A percentile compares a stretch with the other conserved stretches of the same genome.
Evolutionary conservation across 2,113 vertebrate species (phyloP).

Genomic region (Gavia stellata): DNA sequence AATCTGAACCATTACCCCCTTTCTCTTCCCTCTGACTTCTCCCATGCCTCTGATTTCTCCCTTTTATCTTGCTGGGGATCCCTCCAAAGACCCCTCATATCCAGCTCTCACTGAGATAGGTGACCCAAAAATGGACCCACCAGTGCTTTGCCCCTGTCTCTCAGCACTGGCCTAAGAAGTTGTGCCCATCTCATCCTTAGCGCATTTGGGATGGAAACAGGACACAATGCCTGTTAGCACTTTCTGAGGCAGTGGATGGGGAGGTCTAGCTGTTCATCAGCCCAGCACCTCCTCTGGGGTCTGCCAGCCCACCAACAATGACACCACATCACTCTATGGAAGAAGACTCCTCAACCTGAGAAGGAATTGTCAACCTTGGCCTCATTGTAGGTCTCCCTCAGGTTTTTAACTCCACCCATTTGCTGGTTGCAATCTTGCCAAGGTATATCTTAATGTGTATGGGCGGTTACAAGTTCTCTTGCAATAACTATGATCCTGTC

Average conservation of each 20-base stretch:
- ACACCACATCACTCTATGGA: not conserved
- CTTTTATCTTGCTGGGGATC: not conserved
- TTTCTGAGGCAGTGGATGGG: not conserved
- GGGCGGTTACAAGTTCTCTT: not conserved
- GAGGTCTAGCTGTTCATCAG: not conserved
- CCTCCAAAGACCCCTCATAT: not conserved
- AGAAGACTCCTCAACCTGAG: not conserved
- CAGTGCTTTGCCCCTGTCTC: not conserved
- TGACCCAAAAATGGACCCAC: not conserved
- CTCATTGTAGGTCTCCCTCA: not conserved
- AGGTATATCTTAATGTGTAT: not conserved
- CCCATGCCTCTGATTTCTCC: not conserved
- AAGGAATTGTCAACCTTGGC: not conserved
- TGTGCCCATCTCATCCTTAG: not conserved
- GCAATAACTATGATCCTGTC: not conserved
- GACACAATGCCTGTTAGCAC: not conserved
- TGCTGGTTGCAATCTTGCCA: not conserved
- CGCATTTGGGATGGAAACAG: not conserved
- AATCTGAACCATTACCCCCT: rapidly evolving
- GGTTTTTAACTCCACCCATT: not conserved
- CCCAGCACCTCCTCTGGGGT: not conserved
- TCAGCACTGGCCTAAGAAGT: not conserved
- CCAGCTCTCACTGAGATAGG: not conserved
- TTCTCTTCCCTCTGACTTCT: not conserved
- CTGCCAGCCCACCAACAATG: not conserved